Evolutionary conservation across 1,140 invertebrate genomes (phyloP).

Genomic region (Thaumetopoea pityocampa): DNA sequence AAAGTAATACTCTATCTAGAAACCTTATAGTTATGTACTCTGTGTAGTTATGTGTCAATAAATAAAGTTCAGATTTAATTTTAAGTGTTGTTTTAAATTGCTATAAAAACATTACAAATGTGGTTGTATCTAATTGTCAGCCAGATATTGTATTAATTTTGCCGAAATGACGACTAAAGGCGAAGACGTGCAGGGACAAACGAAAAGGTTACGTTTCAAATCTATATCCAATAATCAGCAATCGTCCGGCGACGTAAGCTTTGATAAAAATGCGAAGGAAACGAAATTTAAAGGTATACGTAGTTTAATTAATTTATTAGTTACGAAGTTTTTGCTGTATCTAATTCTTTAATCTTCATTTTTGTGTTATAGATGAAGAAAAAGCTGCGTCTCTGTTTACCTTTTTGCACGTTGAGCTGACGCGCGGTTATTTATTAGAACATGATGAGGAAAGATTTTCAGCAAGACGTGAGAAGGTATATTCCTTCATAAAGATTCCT

Average conservation of each 20-base stretch:
- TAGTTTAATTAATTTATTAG: background rate
- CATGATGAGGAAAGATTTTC: slow-evolving; percentile 96
- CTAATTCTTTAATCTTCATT: slow-evolving; percentile 4
- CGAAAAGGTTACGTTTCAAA: slow-evolving; percentile 63
- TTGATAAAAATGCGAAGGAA: slow-evolving; percentile 51
- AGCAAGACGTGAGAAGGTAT: slow-evolving; percentile 95
- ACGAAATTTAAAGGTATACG: slow-evolving; percentile 54
- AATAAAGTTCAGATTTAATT: slow-evolving; percentile 12
- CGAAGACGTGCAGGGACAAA: slow-evolving; percentile 56
- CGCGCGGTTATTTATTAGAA: slow-evolving; percentile 92
- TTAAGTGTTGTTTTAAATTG: slow-evolving; percentile 4
- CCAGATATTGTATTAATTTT: background rate
- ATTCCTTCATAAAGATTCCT: slow-evolving; percentile 98
- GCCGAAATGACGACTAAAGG: slow-evolving; percentile 48
- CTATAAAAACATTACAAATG: slow-evolving; percentile 13
- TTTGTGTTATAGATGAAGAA: slow-evolving; percentile 51
- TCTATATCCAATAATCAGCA: slow-evolving; percentile 49
- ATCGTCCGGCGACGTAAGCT: slow-evolving; percentile 36
- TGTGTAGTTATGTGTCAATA: slow-evolving; percentile 16
- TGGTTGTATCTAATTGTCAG: slow-evolving; percentile 4
- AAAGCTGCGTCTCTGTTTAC: slow-evolving; percentile 78
- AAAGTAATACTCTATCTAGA: too few species aligned
- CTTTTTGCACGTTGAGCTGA: slow-evolving; percentile 92
- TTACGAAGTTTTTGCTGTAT: background rate
- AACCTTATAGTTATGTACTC: too few species aligned